Evolutionary conservation across 2,888 invertebrate species (phyloP).

Genomic region (Luperina testacea): DNA sequence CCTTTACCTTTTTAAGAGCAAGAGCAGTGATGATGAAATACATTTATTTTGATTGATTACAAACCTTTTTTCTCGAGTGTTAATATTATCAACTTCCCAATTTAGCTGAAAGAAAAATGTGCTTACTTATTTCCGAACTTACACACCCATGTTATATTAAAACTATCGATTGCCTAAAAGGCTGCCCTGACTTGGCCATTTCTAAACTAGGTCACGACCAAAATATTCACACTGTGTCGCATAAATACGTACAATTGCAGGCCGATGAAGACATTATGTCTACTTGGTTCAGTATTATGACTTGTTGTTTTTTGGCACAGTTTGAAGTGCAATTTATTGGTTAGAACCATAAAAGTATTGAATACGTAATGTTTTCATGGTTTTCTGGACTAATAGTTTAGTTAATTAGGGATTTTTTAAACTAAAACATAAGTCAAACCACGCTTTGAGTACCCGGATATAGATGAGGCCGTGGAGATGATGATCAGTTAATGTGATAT

Average conservation of each 20-base stretch:
- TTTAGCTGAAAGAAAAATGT: neutral
- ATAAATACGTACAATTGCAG: conserved; percentile 33
- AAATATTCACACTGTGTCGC: conserved; percentile 22
- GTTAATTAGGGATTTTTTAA: neutral
- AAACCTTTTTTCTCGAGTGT: neutral
- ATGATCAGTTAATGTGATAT: neutral
- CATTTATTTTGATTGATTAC: neutral
- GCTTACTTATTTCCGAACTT: neutral
- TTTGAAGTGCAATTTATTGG: neutral
- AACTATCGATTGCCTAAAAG: conserved; percentile 44
- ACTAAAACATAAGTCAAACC: neutral
- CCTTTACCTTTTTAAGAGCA: neutral
- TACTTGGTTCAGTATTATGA: conserved; percentile 11
- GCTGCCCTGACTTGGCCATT: conserved; percentile 39
- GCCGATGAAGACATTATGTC: conserved; percentile 6
- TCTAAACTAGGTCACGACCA: conserved; percentile 47
- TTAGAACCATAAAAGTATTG: neutral
- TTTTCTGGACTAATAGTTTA: neutral
- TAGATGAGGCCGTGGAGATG: neutral
- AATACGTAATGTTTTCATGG: neutral
- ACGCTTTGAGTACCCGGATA: neutral
- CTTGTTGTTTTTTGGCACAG: conserved; percentile 19
- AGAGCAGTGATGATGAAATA: no score
- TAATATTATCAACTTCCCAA: neutral
- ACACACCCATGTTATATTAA: conserved; percentile 12